phyloP scores from a whole-genome alignment of 2,797 vertebrate genomes.

The Podargus strigoides region DNA sequence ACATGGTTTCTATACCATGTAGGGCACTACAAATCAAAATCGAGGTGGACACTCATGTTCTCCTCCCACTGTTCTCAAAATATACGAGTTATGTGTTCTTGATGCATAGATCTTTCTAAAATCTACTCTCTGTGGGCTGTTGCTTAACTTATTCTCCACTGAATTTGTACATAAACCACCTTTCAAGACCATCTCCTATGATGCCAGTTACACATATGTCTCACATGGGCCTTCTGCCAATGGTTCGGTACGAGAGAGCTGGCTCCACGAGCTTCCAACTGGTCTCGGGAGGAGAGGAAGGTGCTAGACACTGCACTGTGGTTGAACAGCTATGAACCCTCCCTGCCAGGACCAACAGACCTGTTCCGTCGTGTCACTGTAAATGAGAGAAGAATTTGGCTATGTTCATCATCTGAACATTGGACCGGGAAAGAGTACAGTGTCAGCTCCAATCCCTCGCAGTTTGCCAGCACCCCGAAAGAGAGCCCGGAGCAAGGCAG shows the following conservation, averaged over 20 bases:
- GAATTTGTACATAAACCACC: background rate
- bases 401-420: background rate
- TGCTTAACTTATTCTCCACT: background rate
- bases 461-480: background rate
- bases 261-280: background rate
- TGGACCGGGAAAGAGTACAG: background rate
- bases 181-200: background rate
- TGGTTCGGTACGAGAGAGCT: background rate
- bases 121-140: background rate
- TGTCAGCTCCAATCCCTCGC: background rate
- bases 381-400: background rate
- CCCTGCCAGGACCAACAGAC: background rate
- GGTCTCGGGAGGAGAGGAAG: background rate
- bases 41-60: background rate
- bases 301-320: background rate
- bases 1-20: background rate
- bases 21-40: background rate
- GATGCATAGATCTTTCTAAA: background rate
- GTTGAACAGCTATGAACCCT: background rate
- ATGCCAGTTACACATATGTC: background rate
- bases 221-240: background rate
- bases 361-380: background rate
- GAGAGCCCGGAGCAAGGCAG: background rate
- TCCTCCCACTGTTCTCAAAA: background rate
- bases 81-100: background rate